Percentiles rank a stretch among this genome's conserved stretches.
Conservation (phyloP, 2,113 vertebrate genomes). For the Raja brachyura region DNA sequence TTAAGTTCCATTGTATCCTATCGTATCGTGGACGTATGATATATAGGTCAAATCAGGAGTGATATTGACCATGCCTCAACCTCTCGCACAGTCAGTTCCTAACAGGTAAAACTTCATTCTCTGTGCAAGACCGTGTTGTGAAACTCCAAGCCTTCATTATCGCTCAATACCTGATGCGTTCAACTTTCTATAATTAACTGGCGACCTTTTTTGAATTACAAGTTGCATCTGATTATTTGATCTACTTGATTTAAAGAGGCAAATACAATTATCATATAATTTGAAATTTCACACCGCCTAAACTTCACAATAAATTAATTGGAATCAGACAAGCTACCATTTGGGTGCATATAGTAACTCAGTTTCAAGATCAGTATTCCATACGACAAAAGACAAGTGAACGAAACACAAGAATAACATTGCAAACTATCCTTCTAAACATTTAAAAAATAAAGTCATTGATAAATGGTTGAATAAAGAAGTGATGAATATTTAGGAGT, state of each 20-base stretch:
- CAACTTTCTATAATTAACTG: slow-evolving; percentile 27
- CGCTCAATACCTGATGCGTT: slow-evolving; percentile 13
- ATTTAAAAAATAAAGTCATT: neutral
- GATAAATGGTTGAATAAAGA: neutral
- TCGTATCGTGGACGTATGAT: neutral
- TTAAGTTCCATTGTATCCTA: too few species aligned
- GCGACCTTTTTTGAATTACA: slow-evolving; percentile 18
- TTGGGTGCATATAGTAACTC: neutral
- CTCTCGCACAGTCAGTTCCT: neutral
- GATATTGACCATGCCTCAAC: neutral
- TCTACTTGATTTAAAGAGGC: slow-evolving; percentile 33
- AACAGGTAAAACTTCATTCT: neutral
- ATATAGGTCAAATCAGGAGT: neutral
- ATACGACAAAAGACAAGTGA: neutral
- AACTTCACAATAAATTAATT: slow-evolving; percentile 35
- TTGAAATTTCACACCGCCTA: slow-evolving; percentile 21
- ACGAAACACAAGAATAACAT: neutral
- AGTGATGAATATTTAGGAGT: neutral
- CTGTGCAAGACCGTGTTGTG: neutral
- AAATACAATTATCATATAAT: slow-evolving; percentile 9
- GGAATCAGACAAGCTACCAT: neutral
- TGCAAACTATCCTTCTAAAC: neutral
- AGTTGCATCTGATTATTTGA: slow-evolving; percentile 17
- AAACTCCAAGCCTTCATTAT: slow-evolving; percentile 5
- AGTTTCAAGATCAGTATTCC: neutral